Percentiles rank a stretch among this genome's conserved stretches.
These are phyloP conservation scores for Podarcis siculus DNA, from an alignment of 2,797 vertebrate species.

Conservation along the genomic window DNA sequence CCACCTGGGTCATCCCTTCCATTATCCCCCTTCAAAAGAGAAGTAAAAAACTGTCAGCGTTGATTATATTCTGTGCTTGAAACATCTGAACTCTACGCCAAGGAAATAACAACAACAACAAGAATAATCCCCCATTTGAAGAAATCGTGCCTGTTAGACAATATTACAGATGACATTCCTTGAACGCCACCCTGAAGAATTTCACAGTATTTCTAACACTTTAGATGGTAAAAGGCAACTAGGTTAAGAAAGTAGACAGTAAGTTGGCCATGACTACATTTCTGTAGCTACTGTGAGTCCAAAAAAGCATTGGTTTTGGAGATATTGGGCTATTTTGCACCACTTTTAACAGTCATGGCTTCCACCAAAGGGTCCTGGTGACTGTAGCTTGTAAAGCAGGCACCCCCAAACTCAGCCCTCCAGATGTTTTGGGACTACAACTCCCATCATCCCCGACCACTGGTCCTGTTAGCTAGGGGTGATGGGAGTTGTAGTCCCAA, in stretches of 20 bases:
- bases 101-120: not conserved
- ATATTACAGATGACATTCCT: not conserved
- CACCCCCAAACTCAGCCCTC: no score
- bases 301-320: not conserved
- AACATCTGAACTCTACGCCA: not conserved
- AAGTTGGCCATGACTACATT: not conserved
- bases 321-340: not conserved
- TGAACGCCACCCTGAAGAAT: not conserved
- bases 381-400: no score
- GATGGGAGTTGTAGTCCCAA: no score
- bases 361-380: no score
- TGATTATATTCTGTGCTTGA: not conserved
- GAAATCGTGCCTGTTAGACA: not conserved
- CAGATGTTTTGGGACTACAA: no score
- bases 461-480: no score
- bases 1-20: not conserved
- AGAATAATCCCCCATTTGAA: no score
- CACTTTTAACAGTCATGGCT: no score
- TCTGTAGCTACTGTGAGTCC: not conserved
- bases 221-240: not conserved
- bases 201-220: not conserved
- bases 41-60: not conserved
- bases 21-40: not conserved
- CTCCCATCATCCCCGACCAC: no score
- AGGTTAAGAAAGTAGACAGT: not conserved